phyloP scores from a whole-genome alignment of 53 echinoderm and acorn worm genomes.

The Hippasteria phrygiana region DNA sequence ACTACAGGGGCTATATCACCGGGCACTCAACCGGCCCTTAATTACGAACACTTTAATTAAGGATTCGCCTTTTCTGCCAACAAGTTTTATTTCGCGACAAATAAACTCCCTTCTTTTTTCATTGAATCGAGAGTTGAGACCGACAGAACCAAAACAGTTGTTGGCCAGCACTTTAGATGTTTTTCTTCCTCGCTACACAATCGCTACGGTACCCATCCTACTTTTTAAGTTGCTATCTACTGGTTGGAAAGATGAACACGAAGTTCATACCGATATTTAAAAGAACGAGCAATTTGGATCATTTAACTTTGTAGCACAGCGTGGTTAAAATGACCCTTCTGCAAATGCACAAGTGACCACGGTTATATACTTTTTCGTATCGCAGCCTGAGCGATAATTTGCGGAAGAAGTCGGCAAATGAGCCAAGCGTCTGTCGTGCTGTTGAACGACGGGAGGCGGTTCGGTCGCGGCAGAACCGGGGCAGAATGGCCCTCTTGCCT shows the following conservation, averaged over 20 bases:
- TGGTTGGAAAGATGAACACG: background rate
- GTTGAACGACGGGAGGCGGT: conserved; percentile 11
- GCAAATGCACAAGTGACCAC: conserved; percentile 14
- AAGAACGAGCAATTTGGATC: background rate
- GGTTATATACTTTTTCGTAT: background rate
- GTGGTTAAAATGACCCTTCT: conserved; percentile 43
- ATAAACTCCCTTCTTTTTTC: background rate
- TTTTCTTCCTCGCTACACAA: no score
- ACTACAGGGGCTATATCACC: conserved; percentile 25
- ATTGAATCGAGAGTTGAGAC: no score
- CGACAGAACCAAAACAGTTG: no score
- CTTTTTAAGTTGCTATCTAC: background rate
- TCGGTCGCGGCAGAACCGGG: conserved; percentile 9
- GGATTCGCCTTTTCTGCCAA: conserved; percentile 15
- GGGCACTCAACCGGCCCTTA: conserved; percentile 55
- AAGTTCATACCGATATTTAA: background rate
- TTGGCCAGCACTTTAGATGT: no score
- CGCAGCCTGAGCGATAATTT: conserved; percentile 46
- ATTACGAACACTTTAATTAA: conserved; percentile 43
- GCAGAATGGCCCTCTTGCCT: conserved; percentile 25
- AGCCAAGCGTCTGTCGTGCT: conserved; percentile 49
- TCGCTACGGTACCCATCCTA: no score
- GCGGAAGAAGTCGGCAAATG: conserved; percentile 54
- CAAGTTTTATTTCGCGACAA: conserved; percentile 10
- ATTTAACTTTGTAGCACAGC: background rate